These are phyloP conservation scores for Phaonia tiefii DNA, from an alignment of 2,888 invertebrate genomes.

Conservation along the genomic window DNA sequence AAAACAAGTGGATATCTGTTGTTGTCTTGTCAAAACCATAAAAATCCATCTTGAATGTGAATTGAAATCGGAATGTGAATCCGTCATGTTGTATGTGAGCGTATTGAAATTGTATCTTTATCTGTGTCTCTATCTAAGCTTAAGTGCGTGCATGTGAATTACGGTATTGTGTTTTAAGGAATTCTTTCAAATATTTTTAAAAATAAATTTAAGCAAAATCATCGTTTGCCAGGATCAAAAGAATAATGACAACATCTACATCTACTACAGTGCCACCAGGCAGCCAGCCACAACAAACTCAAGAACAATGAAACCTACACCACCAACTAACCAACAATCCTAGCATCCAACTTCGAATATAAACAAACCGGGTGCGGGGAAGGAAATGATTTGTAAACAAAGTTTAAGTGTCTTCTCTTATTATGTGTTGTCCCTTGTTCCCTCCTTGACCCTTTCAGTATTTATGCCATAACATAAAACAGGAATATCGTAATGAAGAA, in stretches of 20 bases:
- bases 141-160: not conserved
- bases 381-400: conserved; percentile 66
- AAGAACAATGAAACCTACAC: conserved; percentile 50
- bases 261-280: too few species aligned
- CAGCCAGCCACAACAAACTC: not conserved
- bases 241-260: not conserved
- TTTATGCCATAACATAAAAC: not conserved
- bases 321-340: conserved; percentile 23
- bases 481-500: conserved; percentile 36
- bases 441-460: conserved; percentile 1
- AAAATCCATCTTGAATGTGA: conserved; percentile 1
- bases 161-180: not conserved
- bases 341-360: not conserved
- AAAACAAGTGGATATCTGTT: not conserved
- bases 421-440: not conserved
- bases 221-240: not conserved
- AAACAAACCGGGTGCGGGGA: conserved; percentile 52
- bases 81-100: not conserved
- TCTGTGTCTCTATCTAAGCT: not conserved
- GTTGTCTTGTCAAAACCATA: not conserved
- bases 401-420: conserved; percentile 56
- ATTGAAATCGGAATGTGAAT: not conserved
- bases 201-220: too few species aligned
- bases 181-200: not conserved
- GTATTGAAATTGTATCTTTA: not conserved